These are phyloP conservation scores for Dynastes hyllus DNA, from an alignment of 2,888 invertebrate species.

Conservation along the genomic window DNA sequence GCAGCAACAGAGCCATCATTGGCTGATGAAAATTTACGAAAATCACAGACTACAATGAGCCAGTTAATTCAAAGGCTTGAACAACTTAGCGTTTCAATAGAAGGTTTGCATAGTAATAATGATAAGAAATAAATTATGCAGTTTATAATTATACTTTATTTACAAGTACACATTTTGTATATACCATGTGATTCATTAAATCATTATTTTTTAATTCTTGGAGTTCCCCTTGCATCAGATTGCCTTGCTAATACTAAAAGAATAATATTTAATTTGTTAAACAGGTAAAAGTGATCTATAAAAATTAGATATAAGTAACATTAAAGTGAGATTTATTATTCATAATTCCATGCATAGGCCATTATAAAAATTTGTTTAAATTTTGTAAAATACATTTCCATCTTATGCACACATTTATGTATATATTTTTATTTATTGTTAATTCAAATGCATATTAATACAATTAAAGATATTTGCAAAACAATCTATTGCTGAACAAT, in stretches of 20 bases:
- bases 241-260: constrained; percentile 59
- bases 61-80: constrained; percentile 87
- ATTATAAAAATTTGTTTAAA: no score
- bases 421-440: no score
- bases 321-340: neutral
- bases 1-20: constrained; percentile 75
- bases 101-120: constrained; percentile 80
- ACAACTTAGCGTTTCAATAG: constrained; percentile 89
- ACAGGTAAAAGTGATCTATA: neutral
- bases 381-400: no score
- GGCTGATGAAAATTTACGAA: constrained; percentile 70
- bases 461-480: no score
- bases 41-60: constrained; percentile 86
- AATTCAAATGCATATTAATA: no score
- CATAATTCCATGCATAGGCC: neutral
- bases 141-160: constrained; percentile 39
- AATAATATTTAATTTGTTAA: neutral
- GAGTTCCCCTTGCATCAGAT: constrained; percentile 58
- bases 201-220: constrained; percentile 35
- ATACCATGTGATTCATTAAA: constrained; percentile 24
- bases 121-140: constrained; percentile 58
- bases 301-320: neutral
- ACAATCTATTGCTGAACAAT: no score
- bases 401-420: no score
- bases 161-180: constrained; percentile 47